Evolutionary conservation across 1,140 invertebrate genomes (phyloP).

Genomic region (Camponotus floridanus): DNA sequence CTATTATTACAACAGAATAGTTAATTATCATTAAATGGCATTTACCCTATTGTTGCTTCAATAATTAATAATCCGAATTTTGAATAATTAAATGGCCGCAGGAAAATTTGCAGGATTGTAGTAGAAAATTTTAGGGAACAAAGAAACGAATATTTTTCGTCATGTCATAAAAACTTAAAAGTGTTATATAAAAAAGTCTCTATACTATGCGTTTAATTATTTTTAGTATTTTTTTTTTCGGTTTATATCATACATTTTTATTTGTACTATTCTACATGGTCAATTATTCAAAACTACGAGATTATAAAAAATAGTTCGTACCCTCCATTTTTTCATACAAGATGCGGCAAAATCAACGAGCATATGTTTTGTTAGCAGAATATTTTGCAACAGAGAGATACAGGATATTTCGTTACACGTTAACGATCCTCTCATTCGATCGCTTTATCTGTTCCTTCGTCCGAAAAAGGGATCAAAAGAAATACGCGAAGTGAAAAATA

Average conservation of each 20-base stretch:
- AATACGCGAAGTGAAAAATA: slow-evolving; percentile 53
- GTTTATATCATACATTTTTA: neutral
- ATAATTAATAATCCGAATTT: neutral
- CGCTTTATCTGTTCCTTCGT: neutral
- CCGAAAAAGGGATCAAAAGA: neutral
- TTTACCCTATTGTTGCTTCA: neutral
- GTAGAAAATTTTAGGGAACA: neutral
- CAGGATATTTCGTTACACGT: slow-evolving; percentile 3
- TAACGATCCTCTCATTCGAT: slow-evolving; percentile 31
- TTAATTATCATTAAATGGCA: slow-evolving; percentile 6
- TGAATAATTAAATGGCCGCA: slow-evolving; percentile 11
- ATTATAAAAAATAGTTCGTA: neutral
- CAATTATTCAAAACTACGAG: neutral
- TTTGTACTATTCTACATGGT: neutral
- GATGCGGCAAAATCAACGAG: neutral
- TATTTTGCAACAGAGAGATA: neutral
- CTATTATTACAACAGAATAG: slow-evolving; percentile 1
- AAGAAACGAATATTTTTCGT: neutral
- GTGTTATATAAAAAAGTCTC: neutral
- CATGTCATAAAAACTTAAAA: too few species aligned
- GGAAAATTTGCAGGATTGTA: neutral
- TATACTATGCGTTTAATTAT: neutral
- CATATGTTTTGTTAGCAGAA: neutral
- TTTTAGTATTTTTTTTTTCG: neutral
- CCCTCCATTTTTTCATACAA: neutral